Conservation (phyloP, 2,888 invertebrate species). For the Eudemis profundana region DNA sequence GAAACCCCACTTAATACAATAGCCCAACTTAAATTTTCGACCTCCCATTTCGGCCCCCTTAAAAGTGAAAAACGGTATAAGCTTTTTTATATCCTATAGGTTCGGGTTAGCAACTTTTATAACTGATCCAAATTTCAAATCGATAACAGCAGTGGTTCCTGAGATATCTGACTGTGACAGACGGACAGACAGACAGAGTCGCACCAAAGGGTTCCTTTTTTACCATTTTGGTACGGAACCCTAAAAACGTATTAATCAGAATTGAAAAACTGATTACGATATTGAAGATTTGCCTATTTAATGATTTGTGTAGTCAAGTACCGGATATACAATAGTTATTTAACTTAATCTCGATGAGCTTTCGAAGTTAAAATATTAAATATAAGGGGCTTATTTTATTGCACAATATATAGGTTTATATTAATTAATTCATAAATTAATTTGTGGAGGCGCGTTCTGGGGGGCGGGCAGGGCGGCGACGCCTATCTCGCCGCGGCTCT, state of each 20-base stretch:
- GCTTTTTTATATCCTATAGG: no score
- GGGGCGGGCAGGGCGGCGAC: slow-evolving; percentile 65
- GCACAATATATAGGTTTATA: slow-evolving; percentile 2
- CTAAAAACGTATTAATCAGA: background rate
- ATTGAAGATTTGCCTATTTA: background rate
- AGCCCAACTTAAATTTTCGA: no score
- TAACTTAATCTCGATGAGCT: slow-evolving; percentile 21
- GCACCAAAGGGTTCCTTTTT: no score
- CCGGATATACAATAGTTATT: slow-evolving; percentile 13
- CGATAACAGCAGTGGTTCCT: no score
- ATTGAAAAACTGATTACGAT: background rate
- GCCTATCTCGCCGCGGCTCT: slow-evolving; percentile 67
- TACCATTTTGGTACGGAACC: no score
- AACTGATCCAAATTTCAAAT: no score
- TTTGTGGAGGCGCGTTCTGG: slow-evolving; percentile 51
- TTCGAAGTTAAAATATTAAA: slow-evolving; percentile 2
- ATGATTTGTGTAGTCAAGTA: background rate
- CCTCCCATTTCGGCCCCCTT: no score
- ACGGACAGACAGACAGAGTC: no score
- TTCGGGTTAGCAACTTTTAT: no score
- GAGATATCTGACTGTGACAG: no score
- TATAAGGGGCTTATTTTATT: slow-evolving; percentile 12
- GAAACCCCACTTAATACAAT: no score
- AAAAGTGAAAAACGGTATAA: no score
- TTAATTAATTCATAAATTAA: slow-evolving; percentile 58